Evolutionary conservation across 1,140 invertebrate species (phyloP), one percentile per base, ranked within the genome.

Genomic region (Aphaenogaster floridana): DNA sequence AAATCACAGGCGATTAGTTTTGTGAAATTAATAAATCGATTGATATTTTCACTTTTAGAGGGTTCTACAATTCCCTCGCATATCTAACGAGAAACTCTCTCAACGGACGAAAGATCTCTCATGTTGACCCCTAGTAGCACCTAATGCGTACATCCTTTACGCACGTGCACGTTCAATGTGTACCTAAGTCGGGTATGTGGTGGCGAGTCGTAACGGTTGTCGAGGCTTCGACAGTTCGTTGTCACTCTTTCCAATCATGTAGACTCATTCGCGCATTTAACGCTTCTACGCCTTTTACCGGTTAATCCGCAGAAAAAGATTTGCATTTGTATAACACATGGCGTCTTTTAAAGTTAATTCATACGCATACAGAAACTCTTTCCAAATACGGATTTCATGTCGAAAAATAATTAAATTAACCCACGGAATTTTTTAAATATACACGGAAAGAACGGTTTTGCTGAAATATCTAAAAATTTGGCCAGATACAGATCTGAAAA

Each of bases 141-240:
- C 69, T 80, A 71, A 48, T 59, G 63, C 86, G 36, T 48, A 28
- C 72, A 79, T 86, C 68, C 15, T 84, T 66, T 36, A 59, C 50
- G n/a, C 28, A 57, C 68, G 74, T 42, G 45, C 39, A 71, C 61
- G 45, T 52, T 1, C 13, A 34, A 64, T 78, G 78, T 66, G 61
- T 81, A 72, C 34, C 63, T 76, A 77, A 88, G 64, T 81, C 66
- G 88, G 81, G 77, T 90, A 91, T 88, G 89, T 76, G 72, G 76
- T 88, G 86, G 80, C 77, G 68, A 72, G 68, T 88, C 50, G 86
- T 91, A 91, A 91, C 90, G 90, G 90, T 91, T 91, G 83, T 90
- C 90, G 90, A 88, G 76, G 54, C 77, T 48, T 87, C 64, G 79
- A 88, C 74, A 77, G 72, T 81, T 85, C 79, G 79, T 87, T 45